Evolutionary conservation across 2,888 invertebrate species (phyloP).

Genomic region (Lycophotia porphyrea): DNA sequence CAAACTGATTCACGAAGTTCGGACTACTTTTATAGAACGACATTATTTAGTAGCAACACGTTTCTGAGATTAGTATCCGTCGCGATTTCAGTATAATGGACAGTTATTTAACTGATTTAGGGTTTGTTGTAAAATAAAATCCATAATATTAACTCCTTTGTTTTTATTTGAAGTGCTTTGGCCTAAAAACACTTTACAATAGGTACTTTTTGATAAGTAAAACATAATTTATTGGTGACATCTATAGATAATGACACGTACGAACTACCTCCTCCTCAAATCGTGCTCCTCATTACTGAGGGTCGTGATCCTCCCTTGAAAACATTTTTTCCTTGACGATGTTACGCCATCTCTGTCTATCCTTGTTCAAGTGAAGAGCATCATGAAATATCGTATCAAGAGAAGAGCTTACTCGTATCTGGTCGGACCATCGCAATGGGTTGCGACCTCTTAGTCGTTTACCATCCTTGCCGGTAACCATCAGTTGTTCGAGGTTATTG

Average conservation of each 20-base stretch:
- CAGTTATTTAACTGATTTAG: conserved; percentile 3
- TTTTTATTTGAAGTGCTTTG: not conserved
- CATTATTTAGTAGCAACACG: conserved; percentile 18
- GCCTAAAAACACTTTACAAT: not conserved
- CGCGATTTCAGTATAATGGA: not conserved
- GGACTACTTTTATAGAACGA: not conserved
- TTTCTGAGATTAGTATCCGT: not conserved
- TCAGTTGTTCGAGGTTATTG: too few relatives aligned
- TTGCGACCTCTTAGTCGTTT: too few relatives aligned
- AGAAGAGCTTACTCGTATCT: too few relatives aligned
- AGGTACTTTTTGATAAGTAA: not conserved
- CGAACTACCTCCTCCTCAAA: too few relatives aligned
- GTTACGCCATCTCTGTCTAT: too few relatives aligned
- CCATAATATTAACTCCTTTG: not conserved
- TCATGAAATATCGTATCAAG: too few relatives aligned
- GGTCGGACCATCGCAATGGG: too few relatives aligned
- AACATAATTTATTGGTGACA: not conserved
- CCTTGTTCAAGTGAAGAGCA: too few relatives aligned
- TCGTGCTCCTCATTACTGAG: too few relatives aligned
- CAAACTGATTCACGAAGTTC: not conserved
- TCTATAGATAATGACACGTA: not conserved
- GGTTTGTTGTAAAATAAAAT: conserved; percentile 6
- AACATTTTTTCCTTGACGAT: too few relatives aligned
- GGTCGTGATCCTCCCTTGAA: too few relatives aligned
- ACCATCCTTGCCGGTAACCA: too few relatives aligned